phyloP scores from a whole-genome alignment of 1,140 invertebrate species.

The Matsumurasca onukii region DNA sequence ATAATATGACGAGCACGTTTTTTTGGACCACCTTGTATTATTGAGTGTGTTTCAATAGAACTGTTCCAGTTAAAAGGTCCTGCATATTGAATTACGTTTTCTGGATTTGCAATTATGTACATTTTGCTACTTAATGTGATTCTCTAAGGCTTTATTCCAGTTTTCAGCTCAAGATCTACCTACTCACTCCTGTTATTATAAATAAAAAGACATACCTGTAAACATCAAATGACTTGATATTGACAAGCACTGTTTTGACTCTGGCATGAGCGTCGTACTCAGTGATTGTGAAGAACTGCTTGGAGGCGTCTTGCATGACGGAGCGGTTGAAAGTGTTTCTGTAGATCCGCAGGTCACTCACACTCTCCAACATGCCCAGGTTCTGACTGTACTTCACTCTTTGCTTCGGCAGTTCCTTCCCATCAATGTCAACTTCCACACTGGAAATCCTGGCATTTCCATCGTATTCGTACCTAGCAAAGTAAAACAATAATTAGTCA shows the following conservation, averaged over 20 bases:
- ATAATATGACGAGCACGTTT: too few species aligned
- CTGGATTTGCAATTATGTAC: too few species aligned
- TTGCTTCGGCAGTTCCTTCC: constrained; percentile 69
- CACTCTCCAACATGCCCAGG: constrained; percentile 77
- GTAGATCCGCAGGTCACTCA: constrained; percentile 82
- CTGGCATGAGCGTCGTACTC: constrained; percentile 83
- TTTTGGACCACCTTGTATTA: too few species aligned
- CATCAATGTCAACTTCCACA: constrained; percentile 86
- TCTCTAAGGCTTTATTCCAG: too few species aligned
- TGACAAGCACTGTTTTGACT: constrained; percentile 75
- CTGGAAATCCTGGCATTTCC: constrained; percentile 80
- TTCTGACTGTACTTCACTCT: constrained; percentile 86
- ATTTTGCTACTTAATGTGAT: too few species aligned
- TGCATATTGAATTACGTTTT: too few species aligned
- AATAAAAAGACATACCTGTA: constrained; percentile 51
- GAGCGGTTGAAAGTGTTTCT: constrained; percentile 84
- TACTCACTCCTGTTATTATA: not conserved
- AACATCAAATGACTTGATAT: constrained; percentile 82
- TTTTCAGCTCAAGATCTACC: too few species aligned
- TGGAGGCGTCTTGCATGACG: constrained; percentile 82
- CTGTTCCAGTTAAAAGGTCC: too few species aligned
- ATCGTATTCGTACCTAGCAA: constrained; percentile 81
- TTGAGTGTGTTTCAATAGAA: too few species aligned
- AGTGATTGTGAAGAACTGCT: constrained; percentile 83
- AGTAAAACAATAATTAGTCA: too few species aligned